Percentiles rank a stretch among this genome's conserved stretches.
Conservation (phyloP, 2,888 invertebrate genomes). For the Euplagia quadripunctaria region DNA sequence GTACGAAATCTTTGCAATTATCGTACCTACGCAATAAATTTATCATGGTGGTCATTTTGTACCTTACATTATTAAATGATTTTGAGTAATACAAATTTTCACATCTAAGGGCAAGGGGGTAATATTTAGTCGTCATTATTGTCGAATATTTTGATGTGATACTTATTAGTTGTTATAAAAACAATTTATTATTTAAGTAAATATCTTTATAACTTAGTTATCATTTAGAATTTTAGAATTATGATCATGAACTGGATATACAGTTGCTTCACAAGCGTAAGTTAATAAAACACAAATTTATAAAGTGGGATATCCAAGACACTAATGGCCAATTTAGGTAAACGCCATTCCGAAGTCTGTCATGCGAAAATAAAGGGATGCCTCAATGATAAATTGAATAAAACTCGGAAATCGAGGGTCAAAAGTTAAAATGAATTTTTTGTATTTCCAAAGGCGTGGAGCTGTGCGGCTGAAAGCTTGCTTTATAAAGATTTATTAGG, state of each 20-base stretch:
- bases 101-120: fast-evolving
- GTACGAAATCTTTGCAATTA: neutral
- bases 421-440: conserved; percentile 26
- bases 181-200: neutral
- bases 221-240: neutral
- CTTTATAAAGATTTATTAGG: neutral
- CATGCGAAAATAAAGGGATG: conserved; percentile 41
- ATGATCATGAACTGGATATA: neutral
- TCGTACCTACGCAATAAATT: neutral
- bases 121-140: neutral
- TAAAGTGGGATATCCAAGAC: conserved; percentile 42
- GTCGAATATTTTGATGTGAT: neutral
- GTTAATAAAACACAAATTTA: conserved; percentile 44
- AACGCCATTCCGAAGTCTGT: conserved; percentile 42
- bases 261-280: neutral
- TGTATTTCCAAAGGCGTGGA: conserved; percentile 1
- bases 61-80: neutral
- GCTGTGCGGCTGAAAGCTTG: neutral
- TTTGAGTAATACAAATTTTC: neutral
- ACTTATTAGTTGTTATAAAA: neutral
- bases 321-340: conserved; percentile 55
- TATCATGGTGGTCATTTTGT: neutral
- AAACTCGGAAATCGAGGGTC: conserved; percentile 31
- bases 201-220: neutral
- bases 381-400: conserved; percentile 46